Percentiles rank a stretch among this genome's conserved stretches.
Evolutionary conservation across 2,888 invertebrate species (phyloP).

Genomic region (Dorcus hopei): DNA sequence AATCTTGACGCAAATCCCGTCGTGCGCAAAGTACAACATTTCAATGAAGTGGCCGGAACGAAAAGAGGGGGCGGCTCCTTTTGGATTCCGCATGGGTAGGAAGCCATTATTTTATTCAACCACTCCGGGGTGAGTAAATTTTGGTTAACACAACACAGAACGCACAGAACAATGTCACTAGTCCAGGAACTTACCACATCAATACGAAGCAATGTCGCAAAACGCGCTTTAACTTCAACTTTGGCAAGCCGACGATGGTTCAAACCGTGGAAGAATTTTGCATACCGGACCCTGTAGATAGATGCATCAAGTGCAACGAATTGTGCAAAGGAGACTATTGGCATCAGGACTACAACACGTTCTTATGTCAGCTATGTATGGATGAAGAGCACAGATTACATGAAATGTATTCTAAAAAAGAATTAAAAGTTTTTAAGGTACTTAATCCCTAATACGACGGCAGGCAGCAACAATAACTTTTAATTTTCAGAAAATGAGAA

Average conservation of each 20-base stretch:
- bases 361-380: slow-evolving; percentile 51
- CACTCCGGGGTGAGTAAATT: slow-evolving; percentile 37
- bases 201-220: slow-evolving; percentile 30
- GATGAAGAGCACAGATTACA: slow-evolving; percentile 38
- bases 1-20: slow-evolving; percentile 34
- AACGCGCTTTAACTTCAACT: slow-evolving; percentile 46
- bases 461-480: neutral
- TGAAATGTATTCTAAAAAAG: slow-evolving; percentile 35
- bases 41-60: slow-evolving; percentile 19
- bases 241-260: slow-evolving; percentile 46
- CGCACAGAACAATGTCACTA: slow-evolving; percentile 19
- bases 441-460: neutral
- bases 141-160: neutral
- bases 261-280: slow-evolving; percentile 50
- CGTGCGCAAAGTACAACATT: slow-evolving; percentile 38
- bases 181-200: slow-evolving; percentile 38
- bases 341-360: slow-evolving; percentile 44
- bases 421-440: slow-evolving; percentile 35
- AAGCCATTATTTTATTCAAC: slow-evolving; percentile 20
- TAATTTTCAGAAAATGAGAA: slow-evolving; percentile 43
- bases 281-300: slow-evolving; percentile 42
- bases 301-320: slow-evolving; percentile 47
- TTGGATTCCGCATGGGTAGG: slow-evolving; percentile 24
- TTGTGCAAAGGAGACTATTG: slow-evolving; percentile 52
- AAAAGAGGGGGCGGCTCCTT: slow-evolving; percentile 31